These are phyloP conservation scores for Pristionchus pacificus DNA, from an alignment of 1,140 invertebrate genomes.

Conservation along the genomic window DNA sequence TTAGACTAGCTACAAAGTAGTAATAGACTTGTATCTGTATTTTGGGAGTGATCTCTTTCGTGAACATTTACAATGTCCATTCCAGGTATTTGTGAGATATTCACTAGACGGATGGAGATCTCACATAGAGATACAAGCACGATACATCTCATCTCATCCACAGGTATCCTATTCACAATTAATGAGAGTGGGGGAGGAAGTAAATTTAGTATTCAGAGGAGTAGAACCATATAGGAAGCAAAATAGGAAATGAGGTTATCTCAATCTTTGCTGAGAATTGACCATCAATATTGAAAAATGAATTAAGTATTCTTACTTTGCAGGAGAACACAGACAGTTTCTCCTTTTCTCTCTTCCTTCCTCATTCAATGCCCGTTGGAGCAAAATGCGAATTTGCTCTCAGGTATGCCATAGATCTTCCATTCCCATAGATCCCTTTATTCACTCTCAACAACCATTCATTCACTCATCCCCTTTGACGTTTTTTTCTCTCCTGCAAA, in stretches of 20 bases:
- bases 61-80: too few species aligned
- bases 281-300: too few species aligned
- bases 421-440: background rate
- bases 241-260: too few species aligned
- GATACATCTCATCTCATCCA: background rate
- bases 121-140: background rate
- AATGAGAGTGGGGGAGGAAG: too few species aligned
- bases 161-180: background rate
- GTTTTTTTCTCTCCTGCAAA: background rate
- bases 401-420: conserved; percentile 1
- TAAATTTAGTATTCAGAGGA: too few species aligned
- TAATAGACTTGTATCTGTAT: too few species aligned
- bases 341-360: conserved; percentile 13
- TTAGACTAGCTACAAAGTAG: too few species aligned
- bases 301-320: background rate
- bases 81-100: conserved; percentile 7
- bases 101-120: conserved; percentile 9
- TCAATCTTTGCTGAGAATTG: background rate
- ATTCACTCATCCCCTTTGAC: background rate
- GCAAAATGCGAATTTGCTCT: conserved; percentile 11
- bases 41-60: too few species aligned
- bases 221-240: too few species aligned
- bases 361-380: conserved; percentile 8
- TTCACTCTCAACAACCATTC: background rate
- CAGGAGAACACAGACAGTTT: conserved; percentile 4